These are phyloP conservation scores for Neolamprologus tretocephalus DNA, from an alignment of 2,113 vertebrate species.

Conservation along the genomic window DNA sequence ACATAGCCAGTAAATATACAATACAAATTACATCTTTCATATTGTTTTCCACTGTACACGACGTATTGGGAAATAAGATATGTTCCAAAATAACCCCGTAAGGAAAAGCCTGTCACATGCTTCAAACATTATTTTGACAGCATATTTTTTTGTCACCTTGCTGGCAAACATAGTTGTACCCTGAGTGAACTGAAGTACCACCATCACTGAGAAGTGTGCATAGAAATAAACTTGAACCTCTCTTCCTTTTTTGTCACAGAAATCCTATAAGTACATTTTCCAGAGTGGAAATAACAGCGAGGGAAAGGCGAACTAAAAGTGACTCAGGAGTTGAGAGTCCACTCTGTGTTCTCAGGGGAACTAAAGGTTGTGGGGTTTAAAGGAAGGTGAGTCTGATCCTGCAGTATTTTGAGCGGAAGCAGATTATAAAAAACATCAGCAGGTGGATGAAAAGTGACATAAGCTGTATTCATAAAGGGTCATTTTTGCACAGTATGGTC, in stretches of 20 bases:
- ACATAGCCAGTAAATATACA: not conserved
- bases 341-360: not conserved
- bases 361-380: not conserved
- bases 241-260: conserved; percentile 12
- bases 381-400: not conserved
- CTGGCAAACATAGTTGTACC: not conserved
- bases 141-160: not conserved
- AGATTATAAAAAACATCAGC: not conserved
- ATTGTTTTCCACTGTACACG: not conserved
- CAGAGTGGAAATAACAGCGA: not conserved
- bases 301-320: not conserved
- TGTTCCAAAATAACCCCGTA: not conserved
- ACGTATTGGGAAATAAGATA: conserved; percentile 27
- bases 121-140: conserved; percentile 1
- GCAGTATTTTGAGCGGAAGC: not conserved
- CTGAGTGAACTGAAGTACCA: not conserved
- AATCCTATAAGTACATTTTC: conserved; percentile 6
- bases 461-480: not conserved
- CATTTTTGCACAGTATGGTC: not conserved
- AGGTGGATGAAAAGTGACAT: not conserved
- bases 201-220: not conserved
- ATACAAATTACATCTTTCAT: conserved; percentile 11
- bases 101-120: conserved; percentile 15
- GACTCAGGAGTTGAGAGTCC: not conserved
- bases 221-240: not conserved